phyloP scores from a whole-genome alignment of 2,888 invertebrate species.

The Perithous albicinctus region DNA sequence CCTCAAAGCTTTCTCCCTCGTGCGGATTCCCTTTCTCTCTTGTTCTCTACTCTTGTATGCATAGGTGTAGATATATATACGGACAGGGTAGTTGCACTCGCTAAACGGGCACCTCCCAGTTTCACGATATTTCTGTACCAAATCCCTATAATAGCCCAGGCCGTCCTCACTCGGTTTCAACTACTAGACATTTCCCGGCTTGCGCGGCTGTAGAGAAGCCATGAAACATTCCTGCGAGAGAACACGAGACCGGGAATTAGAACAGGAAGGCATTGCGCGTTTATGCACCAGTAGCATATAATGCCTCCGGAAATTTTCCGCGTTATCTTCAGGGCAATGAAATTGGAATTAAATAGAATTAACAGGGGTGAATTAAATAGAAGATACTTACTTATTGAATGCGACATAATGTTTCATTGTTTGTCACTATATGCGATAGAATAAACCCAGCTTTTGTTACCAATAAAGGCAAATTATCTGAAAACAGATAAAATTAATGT shows the following conservation, averaged over 20 bases:
- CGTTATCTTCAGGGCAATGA: too few relatives aligned
- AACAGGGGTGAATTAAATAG: too few relatives aligned
- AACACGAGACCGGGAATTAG: slow-evolving; percentile 19
- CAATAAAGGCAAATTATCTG: too few relatives aligned
- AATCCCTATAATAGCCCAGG: slow-evolving; percentile 57
- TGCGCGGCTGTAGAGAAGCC: slow-evolving; percentile 8
- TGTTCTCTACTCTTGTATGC: background rate
- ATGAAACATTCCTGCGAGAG: slow-evolving; percentile 29
- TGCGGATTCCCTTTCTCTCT: background rate
- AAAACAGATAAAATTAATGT: too few relatives aligned
- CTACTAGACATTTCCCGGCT: slow-evolving; percentile 45
- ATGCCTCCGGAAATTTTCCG: background rate
- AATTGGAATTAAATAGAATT: too few relatives aligned
- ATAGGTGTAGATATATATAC: background rate
- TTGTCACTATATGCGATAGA: too few relatives aligned
- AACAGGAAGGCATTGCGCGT: slow-evolving; percentile 27
- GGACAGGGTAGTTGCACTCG: slow-evolving; percentile 41
- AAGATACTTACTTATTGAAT: too few relatives aligned
- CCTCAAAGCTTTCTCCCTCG: slow-evolving; percentile 13
- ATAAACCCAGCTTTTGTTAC: too few relatives aligned
- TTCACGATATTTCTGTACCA: slow-evolving; percentile 57
- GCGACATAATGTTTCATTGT: too few relatives aligned
- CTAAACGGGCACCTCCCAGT: slow-evolving; percentile 44
- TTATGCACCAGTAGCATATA: slow-evolving; percentile 18
- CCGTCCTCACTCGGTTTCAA: slow-evolving; percentile 40